phyloP scores from a whole-genome alignment of 2,888 invertebrate species.

The Dendrolimus houi region DNA sequence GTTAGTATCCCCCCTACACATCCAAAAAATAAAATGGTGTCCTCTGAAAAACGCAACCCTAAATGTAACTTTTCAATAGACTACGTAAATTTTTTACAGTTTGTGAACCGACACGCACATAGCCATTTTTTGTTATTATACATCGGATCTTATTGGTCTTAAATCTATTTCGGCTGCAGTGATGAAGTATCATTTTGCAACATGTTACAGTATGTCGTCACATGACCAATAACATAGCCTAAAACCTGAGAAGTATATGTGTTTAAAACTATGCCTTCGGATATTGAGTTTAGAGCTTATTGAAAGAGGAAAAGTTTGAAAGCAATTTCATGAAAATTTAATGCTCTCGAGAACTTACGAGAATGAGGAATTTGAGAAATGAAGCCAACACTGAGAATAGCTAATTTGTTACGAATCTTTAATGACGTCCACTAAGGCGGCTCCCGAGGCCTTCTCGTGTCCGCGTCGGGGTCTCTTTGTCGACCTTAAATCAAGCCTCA shows the following conservation, averaged over 20 bases:
- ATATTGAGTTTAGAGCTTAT: slow-evolving; percentile 59
- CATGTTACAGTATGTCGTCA: too few species aligned
- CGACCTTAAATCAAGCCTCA: not conserved
- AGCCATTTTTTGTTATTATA: too few species aligned
- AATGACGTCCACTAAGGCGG: slow-evolving; percentile 38
- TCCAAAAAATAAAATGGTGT: too few species aligned
- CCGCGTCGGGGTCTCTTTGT: not conserved
- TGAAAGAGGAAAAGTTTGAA: slow-evolving; percentile 63
- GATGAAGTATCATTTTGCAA: too few species aligned
- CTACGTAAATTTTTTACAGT: too few species aligned
- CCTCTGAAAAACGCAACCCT: too few species aligned
- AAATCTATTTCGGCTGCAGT: too few species aligned
- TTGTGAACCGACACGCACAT: too few species aligned
- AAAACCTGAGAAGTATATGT: slow-evolving; percentile 17
- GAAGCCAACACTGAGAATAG: slow-evolving; percentile 62
- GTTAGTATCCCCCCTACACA: too few species aligned
- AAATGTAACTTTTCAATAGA: too few species aligned
- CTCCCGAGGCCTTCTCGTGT: slow-evolving; percentile 14
- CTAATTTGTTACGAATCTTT: slow-evolving; percentile 64
- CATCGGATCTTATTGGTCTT: too few species aligned
- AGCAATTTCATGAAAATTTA: slow-evolving; percentile 72
- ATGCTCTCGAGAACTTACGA: slow-evolving; percentile 60
- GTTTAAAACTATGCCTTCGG: slow-evolving; percentile 56
- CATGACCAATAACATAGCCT: too few species aligned
- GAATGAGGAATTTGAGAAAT: slow-evolving; percentile 64